Conservation (phyloP, 2,113 vertebrate genomes). For the Turdus rufiventris region DNA sequence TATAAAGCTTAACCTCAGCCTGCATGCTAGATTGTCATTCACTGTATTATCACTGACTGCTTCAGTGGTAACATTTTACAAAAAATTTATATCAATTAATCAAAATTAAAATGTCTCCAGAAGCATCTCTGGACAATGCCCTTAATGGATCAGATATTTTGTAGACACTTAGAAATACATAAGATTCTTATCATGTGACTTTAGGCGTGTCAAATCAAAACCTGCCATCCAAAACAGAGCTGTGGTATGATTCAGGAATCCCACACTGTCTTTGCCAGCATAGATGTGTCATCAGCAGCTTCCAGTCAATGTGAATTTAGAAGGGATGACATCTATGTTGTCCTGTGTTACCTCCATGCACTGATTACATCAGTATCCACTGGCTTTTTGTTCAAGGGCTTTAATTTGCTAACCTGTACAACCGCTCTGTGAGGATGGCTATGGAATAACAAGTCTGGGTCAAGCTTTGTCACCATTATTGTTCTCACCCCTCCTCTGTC, state of each 20-base stretch:
- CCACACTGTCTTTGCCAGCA: fast-evolving
- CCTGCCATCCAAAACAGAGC: not conserved
- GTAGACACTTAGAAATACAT: not conserved
- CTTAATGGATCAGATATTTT: not conserved
- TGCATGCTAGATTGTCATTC: not conserved
- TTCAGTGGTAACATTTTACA: not conserved
- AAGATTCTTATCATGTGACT: not conserved
- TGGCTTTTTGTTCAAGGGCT: not conserved
- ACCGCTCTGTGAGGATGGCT: not conserved
- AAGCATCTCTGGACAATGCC: not conserved
- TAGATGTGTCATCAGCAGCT: not conserved
- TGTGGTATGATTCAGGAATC: not conserved
- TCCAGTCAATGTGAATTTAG: not conserved
- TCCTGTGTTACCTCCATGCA: not conserved
- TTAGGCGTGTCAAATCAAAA: not conserved
- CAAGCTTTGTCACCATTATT: fast-evolving
- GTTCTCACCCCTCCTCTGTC: not conserved
- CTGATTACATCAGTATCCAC: not conserved
- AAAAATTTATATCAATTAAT: not conserved
- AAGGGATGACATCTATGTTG: not conserved
- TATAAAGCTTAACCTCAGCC: not conserved
- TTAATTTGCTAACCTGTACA: not conserved
- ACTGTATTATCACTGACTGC: not conserved
- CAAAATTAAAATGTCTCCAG: not conserved
- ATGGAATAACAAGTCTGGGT: not conserved